Percentiles rank a stretch among this genome's conserved stretches.
Conservation (phyloP, 2,797 vertebrate genomes). For the Capromys pilorides region DNA sequence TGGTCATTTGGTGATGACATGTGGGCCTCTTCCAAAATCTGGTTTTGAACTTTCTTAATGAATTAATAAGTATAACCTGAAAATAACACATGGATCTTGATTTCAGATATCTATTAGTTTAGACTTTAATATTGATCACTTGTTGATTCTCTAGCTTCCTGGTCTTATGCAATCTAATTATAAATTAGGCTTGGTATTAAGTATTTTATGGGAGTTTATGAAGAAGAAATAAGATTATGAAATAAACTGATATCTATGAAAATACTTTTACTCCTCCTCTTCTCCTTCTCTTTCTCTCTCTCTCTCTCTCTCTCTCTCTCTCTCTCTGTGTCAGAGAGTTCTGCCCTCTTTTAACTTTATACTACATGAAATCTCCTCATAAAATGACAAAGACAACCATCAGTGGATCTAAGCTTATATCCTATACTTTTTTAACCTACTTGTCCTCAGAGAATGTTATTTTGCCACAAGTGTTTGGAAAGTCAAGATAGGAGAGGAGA, state of each 20-base stretch:
- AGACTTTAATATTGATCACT: neutral
- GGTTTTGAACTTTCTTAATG: neutral
- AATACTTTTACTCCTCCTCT: neutral
- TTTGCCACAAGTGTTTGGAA: neutral
- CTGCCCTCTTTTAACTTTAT: neutral
- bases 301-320: no score
- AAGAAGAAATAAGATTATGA: neutral
- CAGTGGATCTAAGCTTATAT: neutral
- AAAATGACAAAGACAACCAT: neutral
- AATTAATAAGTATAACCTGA: conserved; percentile 1
- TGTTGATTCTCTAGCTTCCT: neutral
- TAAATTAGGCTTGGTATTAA: neutral
- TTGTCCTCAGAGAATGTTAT: neutral
- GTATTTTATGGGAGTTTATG: neutral
- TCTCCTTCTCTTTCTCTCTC: neutral
- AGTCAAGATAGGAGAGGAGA: neutral
- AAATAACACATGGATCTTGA: conserved; percentile 30
- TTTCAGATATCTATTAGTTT: conserved; percentile 9
- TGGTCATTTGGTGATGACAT: neutral
- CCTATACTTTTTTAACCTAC: neutral
- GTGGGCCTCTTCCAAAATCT: neutral
- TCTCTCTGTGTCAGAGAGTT: neutral
- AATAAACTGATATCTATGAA: neutral
- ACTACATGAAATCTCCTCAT: neutral
- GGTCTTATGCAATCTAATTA: neutral